These are phyloP conservation scores for Caenorhabditis becei DNA, from an alignment of 2,888 invertebrate species.

Conservation along the genomic window DNA sequence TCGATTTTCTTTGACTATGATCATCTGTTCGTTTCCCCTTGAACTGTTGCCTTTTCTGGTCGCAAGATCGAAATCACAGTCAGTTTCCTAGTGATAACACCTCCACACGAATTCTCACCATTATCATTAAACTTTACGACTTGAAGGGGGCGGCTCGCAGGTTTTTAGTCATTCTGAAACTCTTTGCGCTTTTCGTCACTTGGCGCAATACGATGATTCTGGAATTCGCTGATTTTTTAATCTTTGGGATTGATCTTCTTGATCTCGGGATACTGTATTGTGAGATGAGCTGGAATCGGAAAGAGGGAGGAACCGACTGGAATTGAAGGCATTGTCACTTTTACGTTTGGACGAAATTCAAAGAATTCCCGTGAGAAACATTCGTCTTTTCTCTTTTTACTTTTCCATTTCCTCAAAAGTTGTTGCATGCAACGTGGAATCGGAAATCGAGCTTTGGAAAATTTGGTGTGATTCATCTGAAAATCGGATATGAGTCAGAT, in stretches of 20 bases:
- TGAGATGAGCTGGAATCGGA: no score
- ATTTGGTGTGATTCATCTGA: no score
- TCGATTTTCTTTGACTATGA: background rate
- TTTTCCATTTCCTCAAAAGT: no score
- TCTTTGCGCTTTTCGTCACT: constrained; percentile 35
- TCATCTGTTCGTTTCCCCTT: background rate
- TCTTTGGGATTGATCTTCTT: background rate
- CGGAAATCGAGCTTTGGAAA: no score
- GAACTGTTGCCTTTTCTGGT: constrained; percentile 17
- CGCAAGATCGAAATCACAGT: no score
- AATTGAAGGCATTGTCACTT: no score
- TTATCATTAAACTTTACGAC: constrained; percentile 59
- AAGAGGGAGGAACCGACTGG: no score
- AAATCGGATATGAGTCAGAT: no score
- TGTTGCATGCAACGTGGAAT: no score
- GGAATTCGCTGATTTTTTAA: background rate
- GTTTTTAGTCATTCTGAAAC: constrained; percentile 16
- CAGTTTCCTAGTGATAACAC: constrained; percentile 15
- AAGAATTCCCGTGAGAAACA: constrained; percentile 26
- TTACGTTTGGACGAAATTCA: no score
- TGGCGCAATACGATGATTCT: constrained; percentile 32
- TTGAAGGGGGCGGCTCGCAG: constrained; percentile 20
- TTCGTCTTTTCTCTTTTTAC: background rate
- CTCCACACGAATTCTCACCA: constrained; percentile 52
- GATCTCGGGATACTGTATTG: no score